phyloP scores from a whole-genome alignment of 1,140 invertebrate species.

The Cepaea nemoralis region DNA sequence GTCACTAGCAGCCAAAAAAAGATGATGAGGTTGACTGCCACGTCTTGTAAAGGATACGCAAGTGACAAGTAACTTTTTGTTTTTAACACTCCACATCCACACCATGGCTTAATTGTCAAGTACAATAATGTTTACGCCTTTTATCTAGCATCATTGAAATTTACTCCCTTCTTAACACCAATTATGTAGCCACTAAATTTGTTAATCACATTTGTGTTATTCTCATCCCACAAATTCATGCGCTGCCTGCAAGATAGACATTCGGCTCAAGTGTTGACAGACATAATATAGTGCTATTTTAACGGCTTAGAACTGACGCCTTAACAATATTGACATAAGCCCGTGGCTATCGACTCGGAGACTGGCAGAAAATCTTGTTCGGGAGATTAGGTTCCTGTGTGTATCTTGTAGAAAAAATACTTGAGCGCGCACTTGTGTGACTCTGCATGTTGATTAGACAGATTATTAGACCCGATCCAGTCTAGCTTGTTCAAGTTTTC shows the following conservation, averaged over 20 bases:
- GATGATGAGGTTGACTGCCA: too few relatives aligned
- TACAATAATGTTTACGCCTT: too few relatives aligned
- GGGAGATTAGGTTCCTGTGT: constrained; percentile 7
- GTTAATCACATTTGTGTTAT: neutral
- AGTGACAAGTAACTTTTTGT: too few relatives aligned
- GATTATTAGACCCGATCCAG: neutral
- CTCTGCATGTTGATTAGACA: neutral
- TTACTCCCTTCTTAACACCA: neutral
- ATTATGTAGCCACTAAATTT: too few relatives aligned
- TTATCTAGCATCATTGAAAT: too few relatives aligned
- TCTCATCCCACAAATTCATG: too few relatives aligned
- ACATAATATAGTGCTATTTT: neutral
- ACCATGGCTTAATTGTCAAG: too few relatives aligned
- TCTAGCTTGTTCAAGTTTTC: neutral
- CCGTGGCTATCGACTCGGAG: neutral
- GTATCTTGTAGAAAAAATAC: constrained; percentile 9
- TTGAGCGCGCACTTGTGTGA: neutral
- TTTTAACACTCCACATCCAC: too few relatives aligned
- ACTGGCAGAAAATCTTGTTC: constrained; percentile 5
- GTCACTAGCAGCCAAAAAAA: too few relatives aligned
- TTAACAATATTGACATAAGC: constrained; percentile 14
- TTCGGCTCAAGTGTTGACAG: neutral
- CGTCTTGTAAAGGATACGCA: too few relatives aligned
- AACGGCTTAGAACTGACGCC: constrained; percentile 1
- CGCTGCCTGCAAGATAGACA: neutral